Base-by-base conservation (phyloP, 2,888 invertebrate species). In the Calliphora vomitoria region DNA sequence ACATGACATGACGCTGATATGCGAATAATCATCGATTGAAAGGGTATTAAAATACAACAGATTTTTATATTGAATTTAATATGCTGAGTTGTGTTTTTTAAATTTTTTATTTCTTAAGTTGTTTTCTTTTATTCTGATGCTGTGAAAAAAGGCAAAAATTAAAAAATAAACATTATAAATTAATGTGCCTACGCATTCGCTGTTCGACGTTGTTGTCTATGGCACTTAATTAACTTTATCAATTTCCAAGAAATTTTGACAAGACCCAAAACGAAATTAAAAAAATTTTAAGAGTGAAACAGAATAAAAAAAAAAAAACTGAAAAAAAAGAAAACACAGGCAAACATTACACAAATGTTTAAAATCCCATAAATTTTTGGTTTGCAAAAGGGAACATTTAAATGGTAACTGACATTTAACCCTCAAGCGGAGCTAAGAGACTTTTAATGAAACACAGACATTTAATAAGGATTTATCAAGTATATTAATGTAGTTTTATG, bases 171-270 rank as follows among this genome's bases (percentile, higher is more conserved):
- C 41, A 38, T 75, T 79, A 71, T 79, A 80, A 83, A 80, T 83
- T 83, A 78, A 83, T 71, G 80, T 66, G 85, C 87, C 85, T 87
- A 87, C 87, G 79, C 87, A 82, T 71, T 20, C 47, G 35, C 35
- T 66, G 78, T 62, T 62, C 72, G 50, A 44, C 55, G 74, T 55
- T 81, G 82, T 85, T 82, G 85, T 87, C 85, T 87, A 85, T 85
- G 87, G 85, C 85, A 85, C 87, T 87, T 87, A 87, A 87, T 87
- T 87, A 87, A 87, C 85, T 87, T 87, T 82, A 87, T 87, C 87
- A 87, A 82, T 87, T 87, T 87, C 87, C 87, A 79, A 87, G 87
- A 87, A 87, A 81, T 85, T 85, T 85, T 71, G 78, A 83, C 83
- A 83, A 83, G 53, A 76, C 55, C 68, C 53, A 68, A n/a, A 20